These are phyloP conservation scores for Chrysolina haemoptera DNA, from an alignment of 2,888 invertebrate genomes.

Conservation along the genomic window DNA sequence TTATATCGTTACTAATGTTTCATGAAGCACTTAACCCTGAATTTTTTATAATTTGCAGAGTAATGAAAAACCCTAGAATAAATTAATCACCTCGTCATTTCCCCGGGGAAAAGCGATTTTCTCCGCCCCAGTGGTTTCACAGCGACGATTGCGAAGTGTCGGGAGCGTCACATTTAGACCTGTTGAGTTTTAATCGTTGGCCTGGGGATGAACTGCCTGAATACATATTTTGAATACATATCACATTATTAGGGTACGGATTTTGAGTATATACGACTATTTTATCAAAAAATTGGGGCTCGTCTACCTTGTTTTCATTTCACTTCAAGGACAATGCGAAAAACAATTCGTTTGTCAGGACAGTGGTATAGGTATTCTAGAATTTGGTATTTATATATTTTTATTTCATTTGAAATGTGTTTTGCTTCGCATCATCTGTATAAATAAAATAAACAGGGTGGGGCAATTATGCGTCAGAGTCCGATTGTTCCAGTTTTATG, in stretches of 20 bases:
- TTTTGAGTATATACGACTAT: constrained; percentile 23
- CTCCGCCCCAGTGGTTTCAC: constrained; percentile 29
- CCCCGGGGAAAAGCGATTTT: constrained; percentile 24
- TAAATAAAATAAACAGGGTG: too few species aligned
- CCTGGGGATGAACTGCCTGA: constrained; percentile 46
- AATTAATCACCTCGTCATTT: constrained; percentile 21
- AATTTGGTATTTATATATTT: too few species aligned
- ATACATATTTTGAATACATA: constrained; percentile 55
- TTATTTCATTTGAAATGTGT: too few species aligned
- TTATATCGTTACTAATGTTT: not conserved
- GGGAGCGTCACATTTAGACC: constrained; percentile 45
- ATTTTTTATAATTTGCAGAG: not conserved
- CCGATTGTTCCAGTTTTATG: too few species aligned
- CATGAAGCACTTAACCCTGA: not conserved
- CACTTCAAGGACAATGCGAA: not conserved
- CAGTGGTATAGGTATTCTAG: too few species aligned
- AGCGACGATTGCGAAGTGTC: constrained; percentile 30
- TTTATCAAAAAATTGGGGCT: not conserved
- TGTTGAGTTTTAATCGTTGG: constrained; percentile 56
- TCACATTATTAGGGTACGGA: constrained; percentile 45
- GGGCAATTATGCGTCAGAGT: too few species aligned
- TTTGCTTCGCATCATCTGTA: too few species aligned
- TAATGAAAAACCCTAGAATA: constrained; percentile 20
- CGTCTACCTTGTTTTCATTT: not conserved
- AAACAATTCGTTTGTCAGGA: too few species aligned